Percentiles rank a stretch among this genome's conserved stretches.
phyloP scores from a whole-genome alignment of 2,113 vertebrate species.

The Phylloscopus trochilus region DNA sequence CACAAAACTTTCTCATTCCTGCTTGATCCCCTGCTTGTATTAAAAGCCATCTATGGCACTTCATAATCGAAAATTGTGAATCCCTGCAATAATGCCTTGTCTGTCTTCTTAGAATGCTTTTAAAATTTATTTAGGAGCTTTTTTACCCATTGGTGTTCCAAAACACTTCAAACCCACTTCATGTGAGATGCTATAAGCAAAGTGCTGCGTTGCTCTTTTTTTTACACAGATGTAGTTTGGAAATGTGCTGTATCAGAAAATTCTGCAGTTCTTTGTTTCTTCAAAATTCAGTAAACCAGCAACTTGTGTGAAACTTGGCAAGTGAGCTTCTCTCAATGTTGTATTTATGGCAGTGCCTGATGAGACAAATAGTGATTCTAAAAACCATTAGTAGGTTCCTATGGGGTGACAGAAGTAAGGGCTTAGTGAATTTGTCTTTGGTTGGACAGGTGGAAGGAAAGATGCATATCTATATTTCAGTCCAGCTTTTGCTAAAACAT shows the following conservation, averaged over 20 bases:
- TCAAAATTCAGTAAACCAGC: background rate
- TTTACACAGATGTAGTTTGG: background rate
- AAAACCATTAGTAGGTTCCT: background rate
- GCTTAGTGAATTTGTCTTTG: background rate
- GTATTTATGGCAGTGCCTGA: background rate
- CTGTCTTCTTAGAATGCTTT: background rate
- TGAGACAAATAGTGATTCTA: background rate
- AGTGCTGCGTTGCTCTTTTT: background rate
- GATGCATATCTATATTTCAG: rapidly evolving
- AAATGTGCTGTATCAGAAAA: background rate
- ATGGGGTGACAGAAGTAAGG: background rate
- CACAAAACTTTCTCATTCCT: background rate
- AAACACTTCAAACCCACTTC: background rate
- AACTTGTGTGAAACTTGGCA: background rate
- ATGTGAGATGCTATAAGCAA: background rate
- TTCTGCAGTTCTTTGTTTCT: background rate
- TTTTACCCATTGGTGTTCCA: background rate
- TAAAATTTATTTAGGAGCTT: background rate
- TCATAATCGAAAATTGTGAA: background rate
- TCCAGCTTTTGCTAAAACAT: background rate
- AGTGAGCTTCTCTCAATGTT: background rate
- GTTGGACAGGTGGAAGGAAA: background rate
- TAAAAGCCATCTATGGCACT: background rate
- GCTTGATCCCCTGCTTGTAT: background rate
- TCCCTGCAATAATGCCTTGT: background rate